A percentile compares a stretch with the other conserved stretches of the same genome.
Evolutionary conservation across 2,888 invertebrate genomes (phyloP).

Genomic region (Diarsia dahlii): DNA sequence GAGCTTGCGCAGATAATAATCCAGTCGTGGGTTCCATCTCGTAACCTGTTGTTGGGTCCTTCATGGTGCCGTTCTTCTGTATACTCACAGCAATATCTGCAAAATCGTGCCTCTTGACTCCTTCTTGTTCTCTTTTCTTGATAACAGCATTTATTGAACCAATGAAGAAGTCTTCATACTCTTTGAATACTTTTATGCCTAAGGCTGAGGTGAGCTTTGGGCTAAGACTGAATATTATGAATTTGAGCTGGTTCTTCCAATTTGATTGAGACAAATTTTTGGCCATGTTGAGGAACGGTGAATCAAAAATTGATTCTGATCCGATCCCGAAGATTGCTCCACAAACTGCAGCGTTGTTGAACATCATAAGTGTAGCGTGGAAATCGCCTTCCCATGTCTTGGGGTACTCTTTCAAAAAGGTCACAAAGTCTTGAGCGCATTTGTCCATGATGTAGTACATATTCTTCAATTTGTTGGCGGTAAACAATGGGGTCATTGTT

Average conservation of each 20-base stretch:
- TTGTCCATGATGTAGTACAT: constrained; percentile 81
- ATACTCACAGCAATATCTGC: constrained; percentile 75
- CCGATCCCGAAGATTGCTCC: constrained; percentile 81
- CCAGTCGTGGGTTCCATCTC: constrained; percentile 73
- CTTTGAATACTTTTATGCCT: constrained; percentile 71
- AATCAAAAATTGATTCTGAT: constrained; percentile 77
- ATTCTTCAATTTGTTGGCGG: constrained; percentile 77
- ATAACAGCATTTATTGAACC: constrained; percentile 76
- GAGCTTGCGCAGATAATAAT: constrained; percentile 43
- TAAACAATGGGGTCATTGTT: constrained; percentile 80
- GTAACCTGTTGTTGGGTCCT: constrained; percentile 71
- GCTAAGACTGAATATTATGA: constrained; percentile 58
- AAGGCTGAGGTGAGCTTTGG: constrained; percentile 63
- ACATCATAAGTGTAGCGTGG: constrained; percentile 65
- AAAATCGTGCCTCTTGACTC: constrained; percentile 77
- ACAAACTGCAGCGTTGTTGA: constrained; percentile 74
- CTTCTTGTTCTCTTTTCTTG: constrained; percentile 70
- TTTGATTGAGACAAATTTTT: constrained; percentile 58
- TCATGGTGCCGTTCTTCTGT: constrained; percentile 74
- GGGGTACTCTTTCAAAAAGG: constrained; percentile 71
- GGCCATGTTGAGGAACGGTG: constrained; percentile 73
- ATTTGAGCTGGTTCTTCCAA: constrained; percentile 57
- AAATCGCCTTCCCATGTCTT: constrained; percentile 60
- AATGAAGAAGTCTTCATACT: constrained; percentile 78
- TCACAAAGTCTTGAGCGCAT: constrained; percentile 74